Evolutionary conservation across 2,888 invertebrate species (phyloP), one percentile per base, ranked within the genome.

Genomic region (Villa cingulata): DNA sequence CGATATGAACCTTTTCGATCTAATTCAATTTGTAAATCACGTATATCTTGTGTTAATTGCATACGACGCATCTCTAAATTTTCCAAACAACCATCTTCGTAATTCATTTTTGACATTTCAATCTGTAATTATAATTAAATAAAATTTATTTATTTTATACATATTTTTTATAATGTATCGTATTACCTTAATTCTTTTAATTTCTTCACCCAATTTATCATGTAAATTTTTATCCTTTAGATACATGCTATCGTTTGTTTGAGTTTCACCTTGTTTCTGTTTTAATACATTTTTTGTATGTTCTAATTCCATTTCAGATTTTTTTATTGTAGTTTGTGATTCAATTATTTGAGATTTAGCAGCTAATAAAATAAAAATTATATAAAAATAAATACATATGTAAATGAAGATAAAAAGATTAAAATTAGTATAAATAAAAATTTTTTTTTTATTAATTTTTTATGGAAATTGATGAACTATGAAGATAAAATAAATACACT

Each of bases 291-390:
- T 72, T 48, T 75, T 75, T 6, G 74, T 75, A 57, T 84, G 81
- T 19, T 72, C 72, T 54, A 82, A 66, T 62, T 81, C 81, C 84
- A 89, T 87, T 47, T 78, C 74, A 17, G 82, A 80, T 54, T 85
- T 83, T 54, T 87, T 81, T 14, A 80, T 78, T 53, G 84, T 82
- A 0, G 90, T 91, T 51, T 82, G 78, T 0, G 86, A 83, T 59
- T 82, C 79, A 10, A 83, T 79, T 0, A 83, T 77, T 45, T 77
- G 78, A 56, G 83, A 79, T 62, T 87, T 83, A 0, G 86, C 85
- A 60, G 75, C 86, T 86, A 60, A 39, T n/a, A n/a, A 63, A 51
- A 48, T 34, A 27, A 9, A 37, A 18, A 36, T 4, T 6, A 23
- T 7, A 23, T 6, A 7, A 23, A 23, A 23, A 23, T 6, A 23